These are phyloP conservation scores for Chaetura pelagica DNA, from an alignment of 2,113 vertebrate species.

Conservation along the genomic window DNA sequence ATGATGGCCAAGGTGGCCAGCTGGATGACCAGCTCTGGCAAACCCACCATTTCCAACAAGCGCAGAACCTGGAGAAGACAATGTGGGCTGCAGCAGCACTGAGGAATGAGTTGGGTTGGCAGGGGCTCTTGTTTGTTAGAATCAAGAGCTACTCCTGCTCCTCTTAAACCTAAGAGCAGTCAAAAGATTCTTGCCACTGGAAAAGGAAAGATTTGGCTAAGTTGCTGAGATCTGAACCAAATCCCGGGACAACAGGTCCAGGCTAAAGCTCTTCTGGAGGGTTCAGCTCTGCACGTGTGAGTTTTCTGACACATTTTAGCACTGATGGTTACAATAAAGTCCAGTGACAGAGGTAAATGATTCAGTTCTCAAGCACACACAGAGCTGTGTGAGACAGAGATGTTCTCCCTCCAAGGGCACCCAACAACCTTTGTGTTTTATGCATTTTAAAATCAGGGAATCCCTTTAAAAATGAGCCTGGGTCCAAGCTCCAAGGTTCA, in stretches of 20 bases:
- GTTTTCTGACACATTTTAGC: not conserved
- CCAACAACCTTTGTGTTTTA: not conserved
- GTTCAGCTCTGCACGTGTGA: not conserved
- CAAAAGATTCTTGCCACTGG: not conserved
- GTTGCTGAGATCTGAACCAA: not conserved
- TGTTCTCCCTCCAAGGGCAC: not conserved
- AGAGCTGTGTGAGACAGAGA: not conserved
- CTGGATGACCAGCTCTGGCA: conserved; percentile 92
- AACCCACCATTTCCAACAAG: conserved; percentile 87
- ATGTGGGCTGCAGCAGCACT: not conserved
- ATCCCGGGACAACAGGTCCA: not conserved
- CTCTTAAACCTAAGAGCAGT: not conserved
- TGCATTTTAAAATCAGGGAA: not conserved
- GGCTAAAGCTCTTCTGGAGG: not conserved
- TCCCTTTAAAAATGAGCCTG: not conserved
- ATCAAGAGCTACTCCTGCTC: not conserved
- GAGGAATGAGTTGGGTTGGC: accelerated
- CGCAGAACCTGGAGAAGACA: conserved; percentile 83
- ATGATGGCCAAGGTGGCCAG: conserved; percentile 87
- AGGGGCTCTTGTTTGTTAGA: accelerated
- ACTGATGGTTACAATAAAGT: accelerated
- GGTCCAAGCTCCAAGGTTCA: not conserved
- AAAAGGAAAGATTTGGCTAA: not conserved
- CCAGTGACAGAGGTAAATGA: accelerated
- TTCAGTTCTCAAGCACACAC: accelerated